These are phyloP conservation scores for Sarcophaga variegata DNA, from an alignment of 2,888 invertebrate genomes.

Conservation along the genomic window DNA sequence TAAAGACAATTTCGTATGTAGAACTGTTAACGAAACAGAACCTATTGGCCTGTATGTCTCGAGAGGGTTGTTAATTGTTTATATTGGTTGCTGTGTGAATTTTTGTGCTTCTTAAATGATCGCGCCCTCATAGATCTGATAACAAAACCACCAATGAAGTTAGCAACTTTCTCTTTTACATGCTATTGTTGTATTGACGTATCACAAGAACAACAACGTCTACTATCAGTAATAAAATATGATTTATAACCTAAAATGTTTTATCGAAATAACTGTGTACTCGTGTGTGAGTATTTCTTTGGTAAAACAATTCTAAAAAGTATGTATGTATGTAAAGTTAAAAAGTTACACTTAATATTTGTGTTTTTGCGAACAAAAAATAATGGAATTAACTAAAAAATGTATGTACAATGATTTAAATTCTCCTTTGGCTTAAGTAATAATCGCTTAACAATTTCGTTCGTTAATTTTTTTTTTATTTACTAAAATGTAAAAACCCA, in stretches of 20 bases:
- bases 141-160: slow-evolving; percentile 77
- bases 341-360: slow-evolving; percentile 24
- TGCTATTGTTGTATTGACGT: slow-evolving; percentile 5
- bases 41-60: slow-evolving; percentile 29
- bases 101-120: slow-evolving; percentile 67
- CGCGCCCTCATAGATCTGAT: slow-evolving; percentile 77
- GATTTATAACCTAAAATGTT: slow-evolving; percentile 40
- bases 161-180: slow-evolving; percentile 77
- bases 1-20: not conserved
- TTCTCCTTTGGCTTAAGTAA: too few species aligned
- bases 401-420: too few species aligned
- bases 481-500: too few species aligned
- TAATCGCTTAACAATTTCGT: too few species aligned
- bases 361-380: not conserved
- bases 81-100: slow-evolving; percentile 51
- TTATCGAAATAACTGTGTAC: not conserved
- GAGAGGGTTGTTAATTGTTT: slow-evolving; percentile 60
- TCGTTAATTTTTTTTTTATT: too few species aligned
- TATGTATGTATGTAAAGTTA: not conserved
- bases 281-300: slow-evolving; percentile 20
- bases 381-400: too few species aligned
- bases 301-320: slow-evolving; percentile 27
- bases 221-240: not conserved
- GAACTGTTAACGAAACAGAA: not conserved
- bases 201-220: not conserved